A percentile compares a stretch with the other conserved stretches of the same genome.
These are phyloP conservation scores for Drosophila buzzatii DNA, from an alignment of 2,888 invertebrate genomes.

Conservation along the genomic window DNA sequence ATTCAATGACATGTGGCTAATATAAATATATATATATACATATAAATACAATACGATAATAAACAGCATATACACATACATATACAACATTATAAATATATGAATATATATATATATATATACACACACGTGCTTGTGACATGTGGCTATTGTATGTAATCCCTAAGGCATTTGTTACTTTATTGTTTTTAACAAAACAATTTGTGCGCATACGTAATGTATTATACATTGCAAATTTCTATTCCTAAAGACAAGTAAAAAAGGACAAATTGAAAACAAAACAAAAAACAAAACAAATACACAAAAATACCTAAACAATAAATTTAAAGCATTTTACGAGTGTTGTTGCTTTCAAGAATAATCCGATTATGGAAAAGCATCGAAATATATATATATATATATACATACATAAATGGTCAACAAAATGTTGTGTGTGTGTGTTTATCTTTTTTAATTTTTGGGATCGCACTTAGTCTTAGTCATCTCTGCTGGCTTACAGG, in stretches of 20 bases:
- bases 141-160: constrained; percentile 61
- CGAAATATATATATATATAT: constrained; percentile 53
- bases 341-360: constrained; percentile 74
- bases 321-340: constrained; percentile 63
- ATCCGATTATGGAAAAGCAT: constrained; percentile 62
- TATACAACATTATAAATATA: constrained; percentile 24
- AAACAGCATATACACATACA: constrained; percentile 44
- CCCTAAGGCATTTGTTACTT: constrained; percentile 73
- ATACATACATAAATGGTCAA: constrained; percentile 52
- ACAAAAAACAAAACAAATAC: constrained; percentile 9
- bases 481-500: neutral
- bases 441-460: constrained; percentile 7
- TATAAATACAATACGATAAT: constrained; percentile 66
- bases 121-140: constrained; percentile 2
- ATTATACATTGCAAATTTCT: constrained; percentile 62
- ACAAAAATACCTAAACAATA: constrained; percentile 58
- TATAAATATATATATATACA: constrained; percentile 48
- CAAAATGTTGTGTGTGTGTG: constrained; percentile 28
- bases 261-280: constrained; percentile 17
- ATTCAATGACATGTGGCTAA: constrained; percentile 76
- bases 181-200: constrained; percentile 59
- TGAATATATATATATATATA: constrained; percentile 18
- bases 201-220: constrained; percentile 59
- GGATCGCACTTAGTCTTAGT: neutral
- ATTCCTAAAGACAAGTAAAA: constrained; percentile 51